A percentile compares a stretch with the other conserved stretches of the same genome.
These are phyloP conservation scores for Haliclona indistincta DNA, from an alignment of 37 sponge, comb jelly and placozoan species.

Conservation along the genomic window DNA sequence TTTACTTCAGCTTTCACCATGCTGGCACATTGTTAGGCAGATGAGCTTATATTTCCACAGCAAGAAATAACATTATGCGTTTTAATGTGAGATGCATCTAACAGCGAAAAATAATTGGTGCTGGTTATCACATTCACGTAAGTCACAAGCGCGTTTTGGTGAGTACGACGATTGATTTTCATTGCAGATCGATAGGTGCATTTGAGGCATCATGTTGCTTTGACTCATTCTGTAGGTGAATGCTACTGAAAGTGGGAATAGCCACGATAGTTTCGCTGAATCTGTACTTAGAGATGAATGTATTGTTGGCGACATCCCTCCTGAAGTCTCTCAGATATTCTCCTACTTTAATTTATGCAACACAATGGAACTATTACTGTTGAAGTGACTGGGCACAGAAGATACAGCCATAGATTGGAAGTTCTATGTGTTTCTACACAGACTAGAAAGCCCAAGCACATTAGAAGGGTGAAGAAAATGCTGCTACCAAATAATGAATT, in stretches of 20 bases:
- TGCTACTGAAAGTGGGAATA: slow-evolving; percentile 33
- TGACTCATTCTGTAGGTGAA: background rate
- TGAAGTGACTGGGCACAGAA: slow-evolving; percentile 43
- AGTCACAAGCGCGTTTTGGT: too few relatives aligned
- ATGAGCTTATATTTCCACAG: background rate
- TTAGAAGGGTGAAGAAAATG: slow-evolving; percentile 25
- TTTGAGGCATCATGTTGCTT: background rate
- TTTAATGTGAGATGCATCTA: slow-evolving; percentile 1
- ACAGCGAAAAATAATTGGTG: background rate
- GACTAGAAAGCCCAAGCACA: slow-evolving; percentile 24
- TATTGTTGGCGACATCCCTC: slow-evolving; percentile 38
- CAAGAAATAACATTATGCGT: background rate
- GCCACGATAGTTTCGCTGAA: slow-evolving; percentile 31
- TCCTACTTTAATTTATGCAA: slow-evolving; percentile 39
- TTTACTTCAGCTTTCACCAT: too few relatives aligned
- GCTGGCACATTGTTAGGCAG: too few relatives aligned
- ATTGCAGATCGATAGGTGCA: too few relatives aligned
- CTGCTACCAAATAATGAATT: too few relatives aligned
- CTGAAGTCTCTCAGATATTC: slow-evolving; percentile 15
- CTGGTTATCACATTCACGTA: too few relatives aligned
- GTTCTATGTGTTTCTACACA: slow-evolving; percentile 36
- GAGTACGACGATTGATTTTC: too few relatives aligned
- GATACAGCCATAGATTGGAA: slow-evolving; percentile 30
- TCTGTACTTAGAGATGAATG: slow-evolving; percentile 8
- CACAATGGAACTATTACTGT: slow-evolving; percentile 29